phyloP scores from a whole-genome alignment of 2,113 vertebrate species.

The Pogonocichla stellata region DNA sequence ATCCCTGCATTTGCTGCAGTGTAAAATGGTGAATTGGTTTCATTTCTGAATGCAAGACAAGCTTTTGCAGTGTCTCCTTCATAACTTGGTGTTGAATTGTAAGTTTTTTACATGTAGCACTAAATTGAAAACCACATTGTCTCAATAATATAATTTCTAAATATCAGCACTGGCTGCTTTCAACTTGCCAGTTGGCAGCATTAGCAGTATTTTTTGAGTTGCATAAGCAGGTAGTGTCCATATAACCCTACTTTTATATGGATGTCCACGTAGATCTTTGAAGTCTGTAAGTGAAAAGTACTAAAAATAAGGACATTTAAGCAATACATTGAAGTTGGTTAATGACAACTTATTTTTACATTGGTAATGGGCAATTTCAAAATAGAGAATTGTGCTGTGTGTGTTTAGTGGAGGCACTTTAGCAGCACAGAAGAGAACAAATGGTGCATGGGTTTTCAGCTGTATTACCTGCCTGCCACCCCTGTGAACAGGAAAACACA shows the following conservation, averaged over 20 bases:
- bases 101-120: neutral
- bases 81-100: neutral
- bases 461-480: neutral
- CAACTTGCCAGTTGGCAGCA: neutral
- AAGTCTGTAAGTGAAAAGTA: neutral
- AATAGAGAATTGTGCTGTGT: neutral
- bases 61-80: neutral
- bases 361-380: neutral
- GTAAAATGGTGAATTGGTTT: neutral
- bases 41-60: neutral
- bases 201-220: neutral
- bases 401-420: neutral
- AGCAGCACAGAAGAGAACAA: neutral
- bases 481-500: neutral
- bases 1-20: neutral
- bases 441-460: neutral
- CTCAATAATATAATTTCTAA: neutral
- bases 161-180: neutral
- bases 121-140: neutral
- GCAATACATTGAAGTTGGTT: neutral
- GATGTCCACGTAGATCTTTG: rapidly evolving
- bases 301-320: neutral
- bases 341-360: neutral
- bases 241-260: neutral
- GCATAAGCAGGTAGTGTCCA: neutral